phyloP scores from a whole-genome alignment of 2,888 invertebrate species.

The Eueremaeus valkanovi region DNA sequence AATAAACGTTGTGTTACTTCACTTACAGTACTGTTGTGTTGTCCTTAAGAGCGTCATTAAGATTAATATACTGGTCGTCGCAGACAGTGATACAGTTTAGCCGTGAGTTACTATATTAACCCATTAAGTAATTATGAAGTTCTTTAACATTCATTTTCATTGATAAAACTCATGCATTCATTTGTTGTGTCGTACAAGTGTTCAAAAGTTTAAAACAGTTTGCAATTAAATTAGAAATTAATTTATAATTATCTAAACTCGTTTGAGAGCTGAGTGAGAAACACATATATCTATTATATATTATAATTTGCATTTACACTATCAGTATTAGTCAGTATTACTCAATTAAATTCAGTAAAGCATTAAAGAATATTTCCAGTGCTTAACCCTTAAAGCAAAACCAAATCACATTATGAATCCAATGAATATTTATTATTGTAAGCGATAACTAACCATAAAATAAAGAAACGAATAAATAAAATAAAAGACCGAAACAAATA shows the following conservation, averaged over 20 bases:
- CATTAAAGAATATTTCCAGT: no score
- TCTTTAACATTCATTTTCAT: background rate
- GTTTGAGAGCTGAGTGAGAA: background rate
- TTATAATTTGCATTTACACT: background rate
- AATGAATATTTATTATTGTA: constrained; percentile 10
- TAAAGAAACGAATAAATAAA: background rate
- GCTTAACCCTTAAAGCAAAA: background rate
- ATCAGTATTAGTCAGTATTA: no score
- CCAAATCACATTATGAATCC: background rate
- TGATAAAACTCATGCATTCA: background rate
- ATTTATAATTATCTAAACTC: background rate
- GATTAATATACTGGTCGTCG: background rate
- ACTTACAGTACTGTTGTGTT: background rate
- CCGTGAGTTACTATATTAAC: background rate
- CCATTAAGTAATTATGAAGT: constrained; percentile 4
- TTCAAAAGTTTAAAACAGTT: background rate
- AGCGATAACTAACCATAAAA: background rate
- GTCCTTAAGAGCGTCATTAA: constrained; percentile 2
- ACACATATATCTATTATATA: background rate
- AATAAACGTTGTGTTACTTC: background rate
- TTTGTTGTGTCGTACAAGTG: background rate
- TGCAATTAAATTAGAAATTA: constrained; percentile 12
- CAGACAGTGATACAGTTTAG: background rate
- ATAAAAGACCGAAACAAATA: background rate
- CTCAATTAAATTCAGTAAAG: background rate